phyloP scores from a whole-genome alignment of 2,888 invertebrate genomes.

The Phymatocera aterrima region DNA sequence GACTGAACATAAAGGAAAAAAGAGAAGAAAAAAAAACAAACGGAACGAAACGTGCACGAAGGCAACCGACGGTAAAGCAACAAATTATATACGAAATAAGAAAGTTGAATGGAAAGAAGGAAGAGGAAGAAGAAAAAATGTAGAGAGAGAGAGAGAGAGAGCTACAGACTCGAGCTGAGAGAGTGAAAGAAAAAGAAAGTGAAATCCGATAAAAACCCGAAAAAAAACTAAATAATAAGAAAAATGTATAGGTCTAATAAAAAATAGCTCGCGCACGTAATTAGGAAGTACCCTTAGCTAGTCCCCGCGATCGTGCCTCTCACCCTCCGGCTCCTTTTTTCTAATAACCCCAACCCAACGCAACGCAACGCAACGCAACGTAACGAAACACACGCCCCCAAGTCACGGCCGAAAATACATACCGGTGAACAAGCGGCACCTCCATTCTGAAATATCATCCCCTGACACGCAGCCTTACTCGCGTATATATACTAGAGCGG shows the following conservation, averaged over 20 bases:
- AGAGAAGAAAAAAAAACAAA: no score
- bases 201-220: not conserved
- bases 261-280: conserved; percentile 22
- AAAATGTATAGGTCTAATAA: no score
- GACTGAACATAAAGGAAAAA: no score
- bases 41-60: no score
- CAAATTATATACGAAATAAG: no score
- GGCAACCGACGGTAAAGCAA: no score
- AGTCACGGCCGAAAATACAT: conserved; percentile 43
- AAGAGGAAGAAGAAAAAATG: no score
- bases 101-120: no score
- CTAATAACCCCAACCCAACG: not conserved
- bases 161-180: not conserved
- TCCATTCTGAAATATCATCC: conserved; percentile 44
- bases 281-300: conserved; percentile 39
- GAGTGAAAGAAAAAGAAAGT: not conserved
- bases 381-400: conserved; percentile 37
- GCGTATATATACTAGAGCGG: not conserved
- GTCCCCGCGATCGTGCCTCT: not conserved
- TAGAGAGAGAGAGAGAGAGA: no score
- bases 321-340: no score
- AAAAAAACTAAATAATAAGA: no score
- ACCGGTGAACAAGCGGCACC: conserved; percentile 42
- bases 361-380: not conserved
- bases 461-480: conserved; percentile 38